Evolutionary conservation across 2,113 vertebrate genomes (phyloP).

Genomic region (Brachirus orientalis): DNA sequence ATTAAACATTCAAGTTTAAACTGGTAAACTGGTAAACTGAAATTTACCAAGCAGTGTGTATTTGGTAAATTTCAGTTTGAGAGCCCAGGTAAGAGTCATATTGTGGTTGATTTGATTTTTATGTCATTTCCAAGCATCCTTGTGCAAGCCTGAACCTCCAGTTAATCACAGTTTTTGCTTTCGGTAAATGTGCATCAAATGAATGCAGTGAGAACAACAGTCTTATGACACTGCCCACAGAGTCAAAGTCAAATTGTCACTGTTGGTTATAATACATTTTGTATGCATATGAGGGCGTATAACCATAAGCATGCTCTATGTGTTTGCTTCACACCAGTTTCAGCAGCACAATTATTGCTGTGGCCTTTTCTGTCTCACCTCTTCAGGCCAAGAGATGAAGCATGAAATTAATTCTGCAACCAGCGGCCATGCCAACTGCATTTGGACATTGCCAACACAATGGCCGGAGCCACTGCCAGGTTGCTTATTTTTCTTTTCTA

Average conservation of each 20-base stretch:
- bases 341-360: conserved; percentile 56
- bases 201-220: neutral
- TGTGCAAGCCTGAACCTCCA: neutral
- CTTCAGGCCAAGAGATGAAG: conserved; percentile 65
- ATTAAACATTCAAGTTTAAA: too few species aligned
- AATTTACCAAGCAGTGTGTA: too few species aligned
- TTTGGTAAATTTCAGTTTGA: too few species aligned
- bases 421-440: conserved; percentile 46
- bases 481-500: conserved; percentile 44
- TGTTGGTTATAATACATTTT: conserved; percentile 22
- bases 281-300: conserved; percentile 7
- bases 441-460: conserved; percentile 59
- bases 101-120: neutral
- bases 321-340: conserved; percentile 65
- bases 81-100: too few species aligned
- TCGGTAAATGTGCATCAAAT: conserved; percentile 2
- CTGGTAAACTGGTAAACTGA: too few species aligned
- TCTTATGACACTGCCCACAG: neutral
- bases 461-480: conserved; percentile 40
- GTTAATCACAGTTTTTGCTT: too few species aligned
- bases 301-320: conserved; percentile 32
- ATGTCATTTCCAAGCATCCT: neutral
- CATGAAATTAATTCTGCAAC: conserved; percentile 72
- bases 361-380: conserved; percentile 51
- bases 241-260: conserved; percentile 2